phyloP scores from a whole-genome alignment of 2,888 invertebrate species.

The Platycheirus albimanus region DNA sequence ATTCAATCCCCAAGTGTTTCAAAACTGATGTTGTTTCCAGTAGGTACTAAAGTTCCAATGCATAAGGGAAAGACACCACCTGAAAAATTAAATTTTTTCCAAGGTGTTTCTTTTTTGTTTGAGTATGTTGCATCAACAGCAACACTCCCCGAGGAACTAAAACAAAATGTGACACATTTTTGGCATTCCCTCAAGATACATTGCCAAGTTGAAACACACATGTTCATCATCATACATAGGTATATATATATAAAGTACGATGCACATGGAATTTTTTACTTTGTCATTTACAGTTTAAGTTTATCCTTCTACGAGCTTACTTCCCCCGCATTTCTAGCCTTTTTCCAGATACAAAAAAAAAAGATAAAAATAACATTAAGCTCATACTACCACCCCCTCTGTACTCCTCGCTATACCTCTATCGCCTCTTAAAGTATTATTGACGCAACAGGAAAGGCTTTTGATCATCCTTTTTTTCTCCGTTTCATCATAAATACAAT shows the following conservation, averaged over 20 bases:
- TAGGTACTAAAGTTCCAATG: too few species aligned
- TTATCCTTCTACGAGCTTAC: conserved; percentile 22
- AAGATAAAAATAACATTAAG: neutral
- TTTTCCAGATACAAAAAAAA: too few species aligned
- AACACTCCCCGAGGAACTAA: conserved; percentile 19
- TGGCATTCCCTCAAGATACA: conserved; percentile 27
- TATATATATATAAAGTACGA: conserved; percentile 1
- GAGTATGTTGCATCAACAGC: conserved; percentile 10
- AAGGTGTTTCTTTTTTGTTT: neutral
- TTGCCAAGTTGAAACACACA: conserved; percentile 23
- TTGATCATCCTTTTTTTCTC: conserved; percentile 16
- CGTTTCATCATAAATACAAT: conserved; percentile 12
- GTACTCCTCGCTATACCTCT: conserved; percentile 4
- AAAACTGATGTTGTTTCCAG: too few species aligned
- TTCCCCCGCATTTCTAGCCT: neutral
- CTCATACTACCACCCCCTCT: too few species aligned
- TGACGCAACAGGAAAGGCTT: conserved; percentile 37
- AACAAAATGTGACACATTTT: conserved; percentile 37
- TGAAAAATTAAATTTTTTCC: conserved; percentile 11
- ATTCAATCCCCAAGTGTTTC: too few species aligned
- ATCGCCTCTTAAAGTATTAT: conserved; percentile 20
- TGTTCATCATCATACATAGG: too few species aligned
- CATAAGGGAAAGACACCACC: too few species aligned
- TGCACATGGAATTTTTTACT: conserved; percentile 19
- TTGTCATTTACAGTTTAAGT: conserved; percentile 38